Evolutionary conservation across 2,888 invertebrate species (phyloP).

Genomic region (Reticulitermes lucifugus): DNA sequence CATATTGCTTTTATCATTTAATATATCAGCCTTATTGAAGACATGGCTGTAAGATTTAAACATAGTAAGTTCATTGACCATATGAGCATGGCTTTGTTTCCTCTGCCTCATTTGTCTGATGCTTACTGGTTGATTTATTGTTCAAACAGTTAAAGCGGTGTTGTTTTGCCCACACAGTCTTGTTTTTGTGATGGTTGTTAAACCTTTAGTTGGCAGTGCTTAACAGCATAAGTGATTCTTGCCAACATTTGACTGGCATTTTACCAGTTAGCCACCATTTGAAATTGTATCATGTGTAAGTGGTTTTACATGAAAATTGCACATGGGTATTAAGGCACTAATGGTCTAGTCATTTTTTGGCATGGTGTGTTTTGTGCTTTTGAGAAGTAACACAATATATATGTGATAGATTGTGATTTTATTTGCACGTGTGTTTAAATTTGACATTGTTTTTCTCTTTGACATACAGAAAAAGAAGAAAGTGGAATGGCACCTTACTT

Average conservation of each 20-base stretch:
- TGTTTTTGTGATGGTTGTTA: background rate
- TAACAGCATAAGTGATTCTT: background rate
- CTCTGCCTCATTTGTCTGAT: background rate
- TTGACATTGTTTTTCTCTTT: background rate
- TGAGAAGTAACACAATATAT: too few species aligned
- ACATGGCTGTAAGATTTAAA: background rate
- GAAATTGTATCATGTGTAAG: background rate
- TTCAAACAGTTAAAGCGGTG: too few species aligned
- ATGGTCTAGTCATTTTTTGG: background rate
- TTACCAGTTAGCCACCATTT: background rate
- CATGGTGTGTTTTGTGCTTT: too few species aligned
- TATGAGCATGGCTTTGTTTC: background rate
- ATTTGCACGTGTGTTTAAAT: background rate
- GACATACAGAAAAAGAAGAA: conserved; percentile 73
- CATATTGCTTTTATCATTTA: background rate
- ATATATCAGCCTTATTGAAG: background rate
- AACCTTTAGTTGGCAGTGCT: background rate
- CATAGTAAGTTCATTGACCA: conserved; percentile 29
- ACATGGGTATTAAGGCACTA: background rate
- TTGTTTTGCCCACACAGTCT: too few species aligned
- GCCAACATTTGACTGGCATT: conserved; percentile 29
- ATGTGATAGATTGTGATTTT: too few species aligned
- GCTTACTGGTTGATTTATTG: too few species aligned
- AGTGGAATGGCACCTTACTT: conserved; percentile 76
- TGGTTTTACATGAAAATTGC: background rate